Conservation (phyloP, 92 coral and sea anemone genomes). For the Phenganax subtilis region DNA sequence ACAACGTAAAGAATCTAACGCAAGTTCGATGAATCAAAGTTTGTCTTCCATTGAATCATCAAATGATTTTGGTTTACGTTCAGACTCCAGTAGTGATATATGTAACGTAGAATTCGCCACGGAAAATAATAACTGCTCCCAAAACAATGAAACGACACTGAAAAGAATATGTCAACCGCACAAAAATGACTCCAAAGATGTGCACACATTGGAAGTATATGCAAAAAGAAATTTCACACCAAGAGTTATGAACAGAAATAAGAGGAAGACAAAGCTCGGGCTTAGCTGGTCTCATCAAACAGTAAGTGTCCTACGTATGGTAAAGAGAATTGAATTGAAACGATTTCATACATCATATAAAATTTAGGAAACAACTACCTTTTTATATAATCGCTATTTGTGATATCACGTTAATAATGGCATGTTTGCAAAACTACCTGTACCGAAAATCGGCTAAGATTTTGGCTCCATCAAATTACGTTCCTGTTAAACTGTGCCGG, state of each 20-base stretch:
- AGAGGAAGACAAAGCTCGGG: neutral
- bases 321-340: no score
- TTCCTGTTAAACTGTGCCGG: neutral
- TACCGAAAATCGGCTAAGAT: no score
- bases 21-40: constrained; percentile 2
- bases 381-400: no score
- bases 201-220: constrained; percentile 22
- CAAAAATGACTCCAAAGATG: constrained; percentile 12
- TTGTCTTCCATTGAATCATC: constrained; percentile 26
- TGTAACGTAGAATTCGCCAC: constrained; percentile 11
- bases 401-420: no score
- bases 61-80: constrained; percentile 30
- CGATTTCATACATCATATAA: no score
- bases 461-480: no score
- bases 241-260: neutral
- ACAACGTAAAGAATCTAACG: neutral
- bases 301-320: neutral
- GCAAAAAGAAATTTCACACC: constrained; percentile 11
- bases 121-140: constrained; percentile 22
- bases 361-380: no score
- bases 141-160: constrained; percentile 13
- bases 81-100: constrained; percentile 27
- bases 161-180: constrained; percentile 20
- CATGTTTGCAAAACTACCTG: no score
- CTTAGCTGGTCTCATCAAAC: constrained; percentile 24